Conservation (phyloP, 2,797 vertebrate species). For the Esox lucius region DNA sequence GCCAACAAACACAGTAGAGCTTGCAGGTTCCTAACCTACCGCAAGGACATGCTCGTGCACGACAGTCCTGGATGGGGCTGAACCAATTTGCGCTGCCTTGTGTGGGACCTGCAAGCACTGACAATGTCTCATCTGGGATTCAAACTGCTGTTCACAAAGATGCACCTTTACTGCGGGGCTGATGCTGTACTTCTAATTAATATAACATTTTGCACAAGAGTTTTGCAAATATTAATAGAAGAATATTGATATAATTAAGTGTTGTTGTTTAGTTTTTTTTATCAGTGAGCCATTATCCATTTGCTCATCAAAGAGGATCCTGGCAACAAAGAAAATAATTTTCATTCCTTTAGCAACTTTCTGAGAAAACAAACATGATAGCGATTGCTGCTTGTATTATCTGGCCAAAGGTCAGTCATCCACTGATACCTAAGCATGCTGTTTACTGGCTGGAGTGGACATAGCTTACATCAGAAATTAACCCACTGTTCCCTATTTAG, state of each 20-base stretch:
- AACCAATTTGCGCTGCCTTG: too few relatives aligned
- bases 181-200: background rate
- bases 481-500: background rate
- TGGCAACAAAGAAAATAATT: background rate
- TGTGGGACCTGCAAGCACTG: too few relatives aligned
- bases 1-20: too few relatives aligned
- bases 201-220: background rate
- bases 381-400: background rate
- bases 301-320: background rate
- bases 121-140: too few relatives aligned
- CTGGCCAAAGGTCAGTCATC: slow-evolving; percentile 5
- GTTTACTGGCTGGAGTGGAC: background rate
- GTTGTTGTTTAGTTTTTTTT: too few relatives aligned
- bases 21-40: too few relatives aligned
- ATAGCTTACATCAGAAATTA: background rate
- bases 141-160: too few relatives aligned
- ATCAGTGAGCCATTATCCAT: background rate
- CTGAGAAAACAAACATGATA: slow-evolving; percentile 8
- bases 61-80: too few relatives aligned
- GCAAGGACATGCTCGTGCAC: too few relatives aligned
- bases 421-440: background rate
- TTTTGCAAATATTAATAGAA: background rate
- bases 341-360: background rate
- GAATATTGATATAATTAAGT: background rate
- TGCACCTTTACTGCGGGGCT: background rate